phyloP scores from a whole-genome alignment of 2,113 vertebrate genomes.

The Limnothrissa miodon region DNA sequence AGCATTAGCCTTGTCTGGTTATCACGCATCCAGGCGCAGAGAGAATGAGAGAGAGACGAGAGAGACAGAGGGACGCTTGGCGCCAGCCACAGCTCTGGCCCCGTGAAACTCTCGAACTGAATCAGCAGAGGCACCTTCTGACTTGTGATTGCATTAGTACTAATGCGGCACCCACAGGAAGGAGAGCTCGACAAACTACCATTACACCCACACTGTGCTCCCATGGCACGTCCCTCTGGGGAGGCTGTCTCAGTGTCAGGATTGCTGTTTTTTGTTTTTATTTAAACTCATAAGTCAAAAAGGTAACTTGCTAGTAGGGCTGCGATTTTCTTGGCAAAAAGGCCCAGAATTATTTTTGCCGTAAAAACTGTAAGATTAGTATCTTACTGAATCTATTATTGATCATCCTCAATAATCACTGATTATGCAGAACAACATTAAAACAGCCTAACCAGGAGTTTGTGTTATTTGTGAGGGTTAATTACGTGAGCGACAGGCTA shows the following conservation, averaged over 20 bases:
- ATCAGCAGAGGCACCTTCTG: constrained; percentile 10
- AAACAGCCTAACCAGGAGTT: no score
- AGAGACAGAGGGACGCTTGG: background rate
- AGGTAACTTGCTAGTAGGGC: background rate
- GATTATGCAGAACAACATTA: no score
- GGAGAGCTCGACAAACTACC: background rate
- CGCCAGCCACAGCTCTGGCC: background rate
- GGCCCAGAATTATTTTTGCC: no score
- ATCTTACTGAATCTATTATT: no score
- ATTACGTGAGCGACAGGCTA: no score
- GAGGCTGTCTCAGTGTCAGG: background rate
- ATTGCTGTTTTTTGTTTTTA: background rate
- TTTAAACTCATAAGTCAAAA: background rate
- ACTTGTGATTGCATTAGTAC: constrained; percentile 14
- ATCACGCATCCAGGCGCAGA: background rate
- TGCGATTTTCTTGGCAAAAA: no score
- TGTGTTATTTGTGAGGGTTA: no score
- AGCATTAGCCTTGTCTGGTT: background rate
- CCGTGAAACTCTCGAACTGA: background rate
- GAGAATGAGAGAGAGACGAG: background rate
- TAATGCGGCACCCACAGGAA: background rate
- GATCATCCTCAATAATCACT: no score
- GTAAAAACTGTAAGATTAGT: no score
- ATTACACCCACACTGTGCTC: background rate
- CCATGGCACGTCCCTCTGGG: background rate